Conservation (phyloP, 2,797 vertebrate species). For the Gephyroberyx darwinii region DNA sequence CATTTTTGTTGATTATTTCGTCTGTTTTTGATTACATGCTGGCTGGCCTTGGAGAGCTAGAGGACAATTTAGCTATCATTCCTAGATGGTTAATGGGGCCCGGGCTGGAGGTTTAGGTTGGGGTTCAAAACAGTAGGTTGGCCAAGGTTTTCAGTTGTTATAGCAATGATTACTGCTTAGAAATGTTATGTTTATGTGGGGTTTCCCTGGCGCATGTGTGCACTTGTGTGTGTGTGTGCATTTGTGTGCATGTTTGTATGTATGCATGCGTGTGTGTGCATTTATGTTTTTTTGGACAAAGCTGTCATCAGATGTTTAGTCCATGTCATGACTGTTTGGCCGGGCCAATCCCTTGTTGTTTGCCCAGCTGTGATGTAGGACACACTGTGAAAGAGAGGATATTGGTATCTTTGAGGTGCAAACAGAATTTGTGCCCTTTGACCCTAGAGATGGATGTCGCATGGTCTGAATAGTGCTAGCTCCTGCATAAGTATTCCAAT, state of each 20-base stretch:
- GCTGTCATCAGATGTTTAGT: slow-evolving; percentile 37
- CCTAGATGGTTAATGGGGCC: slow-evolving; percentile 68
- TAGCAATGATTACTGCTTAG: slow-evolving; percentile 38
- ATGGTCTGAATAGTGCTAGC: slow-evolving; percentile 69
- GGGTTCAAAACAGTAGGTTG: slow-evolving; percentile 68
- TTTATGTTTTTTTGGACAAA: slow-evolving; percentile 22
- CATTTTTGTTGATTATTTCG: slow-evolving; percentile 80
- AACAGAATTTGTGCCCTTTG: slow-evolving; percentile 71
- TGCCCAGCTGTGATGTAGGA: slow-evolving; percentile 48
- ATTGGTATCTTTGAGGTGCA: slow-evolving; percentile 59
- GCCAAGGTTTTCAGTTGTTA: slow-evolving; percentile 52
- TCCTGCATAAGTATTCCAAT: slow-evolving; percentile 66
- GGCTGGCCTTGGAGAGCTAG: slow-evolving; percentile 61
- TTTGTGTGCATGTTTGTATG: slow-evolving; percentile 5
- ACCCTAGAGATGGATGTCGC: slow-evolving; percentile 67
- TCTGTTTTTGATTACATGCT: slow-evolving; percentile 80
- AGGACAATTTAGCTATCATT: slow-evolving; percentile 71
- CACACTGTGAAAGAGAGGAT: slow-evolving; percentile 44
- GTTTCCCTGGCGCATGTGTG: slow-evolving; percentile 10
- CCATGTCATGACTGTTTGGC: slow-evolving; percentile 46
- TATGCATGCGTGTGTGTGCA: neutral
- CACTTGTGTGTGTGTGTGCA: neutral
- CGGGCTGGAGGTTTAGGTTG: slow-evolving; percentile 52
- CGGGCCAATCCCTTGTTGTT: slow-evolving; percentile 43
- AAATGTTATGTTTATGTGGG: slow-evolving; percentile 26